phyloP scores from a whole-genome alignment of 1,140 invertebrate species.

The Eumeta japonica region DNA sequence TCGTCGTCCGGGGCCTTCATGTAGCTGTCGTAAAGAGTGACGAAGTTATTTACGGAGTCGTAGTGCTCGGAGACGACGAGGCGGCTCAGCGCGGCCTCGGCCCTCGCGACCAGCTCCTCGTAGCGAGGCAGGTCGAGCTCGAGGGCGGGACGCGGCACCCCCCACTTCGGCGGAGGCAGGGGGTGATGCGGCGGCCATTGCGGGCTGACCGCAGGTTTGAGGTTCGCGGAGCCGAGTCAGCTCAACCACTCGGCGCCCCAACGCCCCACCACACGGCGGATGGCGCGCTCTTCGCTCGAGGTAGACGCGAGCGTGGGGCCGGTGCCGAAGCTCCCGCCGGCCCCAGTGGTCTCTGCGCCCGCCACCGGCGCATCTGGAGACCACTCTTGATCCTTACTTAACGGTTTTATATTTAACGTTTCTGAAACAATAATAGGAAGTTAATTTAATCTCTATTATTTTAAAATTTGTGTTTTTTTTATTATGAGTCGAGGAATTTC shows the following conservation, averaged over 20 bases:
- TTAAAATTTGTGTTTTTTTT: too few species aligned
- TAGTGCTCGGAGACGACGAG: slow-evolving; percentile 80
- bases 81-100: slow-evolving; percentile 78
- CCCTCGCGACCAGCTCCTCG: slow-evolving; percentile 74
- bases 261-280: slow-evolving; percentile 75
- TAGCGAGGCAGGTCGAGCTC: slow-evolving; percentile 68
- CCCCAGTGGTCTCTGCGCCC: slow-evolving; percentile 53
- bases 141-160: slow-evolving; percentile 40
- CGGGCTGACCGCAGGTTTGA: slow-evolving; percentile 40
- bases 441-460: too few species aligned
- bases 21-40: slow-evolving; percentile 76
- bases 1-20: slow-evolving; percentile 41
- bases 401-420: slow-evolving; percentile 56
- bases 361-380: slow-evolving; percentile 46
- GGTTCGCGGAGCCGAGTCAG: slow-evolving; percentile 76
- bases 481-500: too few species aligned
- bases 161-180: slow-evolving; percentile 71
- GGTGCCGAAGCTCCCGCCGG: slow-evolving; percentile 34
- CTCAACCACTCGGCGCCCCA: slow-evolving; percentile 90
- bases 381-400: slow-evolving; percentile 51
- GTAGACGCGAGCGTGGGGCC: slow-evolving; percentile 32
- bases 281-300: slow-evolving; percentile 49
- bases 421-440: too few species aligned
- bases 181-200: slow-evolving; percentile 55
- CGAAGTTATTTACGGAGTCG: slow-evolving; percentile 83